A percentile compares a stretch with the other conserved stretches of the same genome.
Conservation (phyloP, 23 tunicate species). For the Corella eumyota region DNA sequence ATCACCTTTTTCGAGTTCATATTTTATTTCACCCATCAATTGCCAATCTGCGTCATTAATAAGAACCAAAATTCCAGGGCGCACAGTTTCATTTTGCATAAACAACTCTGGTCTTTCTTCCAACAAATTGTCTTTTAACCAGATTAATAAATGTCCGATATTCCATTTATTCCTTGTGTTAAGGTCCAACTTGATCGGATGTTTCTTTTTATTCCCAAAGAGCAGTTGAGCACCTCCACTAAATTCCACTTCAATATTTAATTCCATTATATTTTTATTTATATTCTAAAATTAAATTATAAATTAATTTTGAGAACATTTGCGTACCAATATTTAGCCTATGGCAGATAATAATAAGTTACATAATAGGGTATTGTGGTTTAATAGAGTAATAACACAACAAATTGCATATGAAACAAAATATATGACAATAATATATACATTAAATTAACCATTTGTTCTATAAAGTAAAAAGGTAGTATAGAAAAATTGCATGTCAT, state of each 20-base stretch:
- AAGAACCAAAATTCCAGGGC: slow-evolving; percentile 90
- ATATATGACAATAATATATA: too few relatives aligned
- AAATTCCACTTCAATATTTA: slow-evolving; percentile 61
- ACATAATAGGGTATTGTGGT: too few relatives aligned
- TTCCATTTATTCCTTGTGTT: slow-evolving; percentile 27
- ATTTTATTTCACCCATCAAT: slow-evolving; percentile 34
- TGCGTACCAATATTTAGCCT: too few relatives aligned
- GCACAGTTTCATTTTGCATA: slow-evolving; percentile 62
- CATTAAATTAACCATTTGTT: too few relatives aligned
- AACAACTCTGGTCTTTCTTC: slow-evolving; percentile 77
- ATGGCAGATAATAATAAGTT: too few relatives aligned
- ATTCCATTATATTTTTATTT: slow-evolving; percentile 11
- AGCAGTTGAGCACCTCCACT: slow-evolving; percentile 95
- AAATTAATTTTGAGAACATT: too few relatives aligned
- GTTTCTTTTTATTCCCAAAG: slow-evolving; percentile 55
- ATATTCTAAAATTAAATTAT: too few relatives aligned
- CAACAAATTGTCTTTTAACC: slow-evolving; percentile 79
- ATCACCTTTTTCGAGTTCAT: slow-evolving; percentile 58
- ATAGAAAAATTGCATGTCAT: too few relatives aligned
- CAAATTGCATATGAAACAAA: too few relatives aligned
- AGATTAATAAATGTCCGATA: slow-evolving; percentile 32
- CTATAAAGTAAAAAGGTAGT: too few relatives aligned
- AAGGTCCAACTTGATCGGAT: slow-evolving; percentile 21
- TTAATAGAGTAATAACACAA: too few relatives aligned
- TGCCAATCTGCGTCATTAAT: slow-evolving; percentile 96